A percentile compares a stretch with the other conserved stretches of the same genome.
Evolutionary conservation across 2,888 invertebrate genomes (phyloP).

Genomic region (Acronicta leporina): DNA sequence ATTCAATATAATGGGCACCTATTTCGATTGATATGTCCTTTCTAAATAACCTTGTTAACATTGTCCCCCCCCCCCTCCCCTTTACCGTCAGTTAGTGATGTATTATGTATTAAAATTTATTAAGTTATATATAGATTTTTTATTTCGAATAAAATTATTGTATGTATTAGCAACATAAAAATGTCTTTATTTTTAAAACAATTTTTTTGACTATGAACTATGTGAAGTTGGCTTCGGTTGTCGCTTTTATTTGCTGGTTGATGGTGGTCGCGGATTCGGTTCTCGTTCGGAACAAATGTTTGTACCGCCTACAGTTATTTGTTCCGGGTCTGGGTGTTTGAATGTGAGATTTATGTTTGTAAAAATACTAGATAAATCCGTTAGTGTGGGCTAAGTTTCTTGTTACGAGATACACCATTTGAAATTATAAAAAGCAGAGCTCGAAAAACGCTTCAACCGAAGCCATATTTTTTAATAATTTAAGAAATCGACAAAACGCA

Average conservation of each 20-base stretch:
- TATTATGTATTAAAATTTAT: slow-evolving; percentile 68
- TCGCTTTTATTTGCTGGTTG: slow-evolving; percentile 24
- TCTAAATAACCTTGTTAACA: background rate
- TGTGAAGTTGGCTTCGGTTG: slow-evolving; percentile 51
- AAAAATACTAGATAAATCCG: too few relatives aligned
- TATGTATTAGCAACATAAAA: slow-evolving; percentile 53
- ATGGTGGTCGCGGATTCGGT: background rate
- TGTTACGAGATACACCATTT: too few relatives aligned
- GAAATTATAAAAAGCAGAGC: background rate
- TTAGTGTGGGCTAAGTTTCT: too few relatives aligned
- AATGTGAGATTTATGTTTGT: background rate
- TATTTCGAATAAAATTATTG: slow-evolving; percentile 66
- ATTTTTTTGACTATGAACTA: slow-evolving; percentile 55
- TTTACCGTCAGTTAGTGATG: slow-evolving; percentile 58
- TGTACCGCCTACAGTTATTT: background rate
- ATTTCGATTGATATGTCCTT: background rate
- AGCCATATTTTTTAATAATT: slow-evolving; percentile 47
- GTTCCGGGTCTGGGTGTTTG: background rate
- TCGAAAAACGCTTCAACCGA: slow-evolving; percentile 22
- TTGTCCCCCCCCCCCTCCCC: slow-evolving; percentile 1
- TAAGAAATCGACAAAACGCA: slow-evolving; percentile 59
- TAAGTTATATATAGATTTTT: slow-evolving; percentile 66
- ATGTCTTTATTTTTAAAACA: slow-evolving; percentile 67
- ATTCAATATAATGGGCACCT: background rate
- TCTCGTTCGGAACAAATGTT: background rate